A percentile compares a stretch with the other conserved stretches of the same genome.
Conservation (phyloP, 2,888 invertebrate genomes). For the Sphaeridia pumilis region DNA sequence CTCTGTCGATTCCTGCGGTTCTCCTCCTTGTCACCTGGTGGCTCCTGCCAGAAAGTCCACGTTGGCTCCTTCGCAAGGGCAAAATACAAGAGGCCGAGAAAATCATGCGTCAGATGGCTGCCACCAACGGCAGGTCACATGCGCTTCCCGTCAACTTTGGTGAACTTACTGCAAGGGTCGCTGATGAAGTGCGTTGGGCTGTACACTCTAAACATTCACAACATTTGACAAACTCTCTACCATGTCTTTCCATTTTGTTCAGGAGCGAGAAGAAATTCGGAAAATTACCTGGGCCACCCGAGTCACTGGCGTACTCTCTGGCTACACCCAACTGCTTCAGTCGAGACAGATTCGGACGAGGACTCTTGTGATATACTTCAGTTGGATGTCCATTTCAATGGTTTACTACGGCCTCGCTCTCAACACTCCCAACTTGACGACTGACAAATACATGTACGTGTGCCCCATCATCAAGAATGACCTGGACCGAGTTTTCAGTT, state of each 20-base stretch:
- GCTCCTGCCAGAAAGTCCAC: slow-evolving; percentile 18
- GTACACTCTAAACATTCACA: too few species aligned
- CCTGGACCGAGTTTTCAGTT: background rate
- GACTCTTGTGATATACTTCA: slow-evolving; percentile 15
- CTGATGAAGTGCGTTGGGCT: too few species aligned
- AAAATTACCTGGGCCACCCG: slow-evolving; percentile 13
- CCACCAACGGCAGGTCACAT: slow-evolving; percentile 8
- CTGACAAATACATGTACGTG: slow-evolving; percentile 17
- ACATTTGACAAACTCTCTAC: too few species aligned
- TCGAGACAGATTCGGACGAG: slow-evolving; percentile 16
- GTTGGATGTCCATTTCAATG: slow-evolving; percentile 19
- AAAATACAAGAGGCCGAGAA: slow-evolving; percentile 17
- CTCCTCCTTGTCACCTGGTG: slow-evolving; percentile 11
- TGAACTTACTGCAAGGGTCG: slow-evolving; percentile 12
- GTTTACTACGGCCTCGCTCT: slow-evolving; percentile 23
- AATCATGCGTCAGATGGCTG: slow-evolving; percentile 15
- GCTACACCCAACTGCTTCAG: slow-evolving; percentile 12
- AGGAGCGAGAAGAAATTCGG: slow-evolving; percentile 23
- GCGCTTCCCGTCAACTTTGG: slow-evolving; percentile 14
- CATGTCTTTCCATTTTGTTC: too few species aligned
- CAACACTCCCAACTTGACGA: slow-evolving; percentile 20
- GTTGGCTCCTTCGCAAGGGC: slow-evolving; percentile 18
- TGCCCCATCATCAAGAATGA: background rate
- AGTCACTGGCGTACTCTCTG: slow-evolving; percentile 8
- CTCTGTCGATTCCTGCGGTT: slow-evolving; percentile 12